These are phyloP conservation scores for Neoscelio sp. DNA, from an alignment of 2,888 invertebrate species.

Conservation along the genomic window DNA sequence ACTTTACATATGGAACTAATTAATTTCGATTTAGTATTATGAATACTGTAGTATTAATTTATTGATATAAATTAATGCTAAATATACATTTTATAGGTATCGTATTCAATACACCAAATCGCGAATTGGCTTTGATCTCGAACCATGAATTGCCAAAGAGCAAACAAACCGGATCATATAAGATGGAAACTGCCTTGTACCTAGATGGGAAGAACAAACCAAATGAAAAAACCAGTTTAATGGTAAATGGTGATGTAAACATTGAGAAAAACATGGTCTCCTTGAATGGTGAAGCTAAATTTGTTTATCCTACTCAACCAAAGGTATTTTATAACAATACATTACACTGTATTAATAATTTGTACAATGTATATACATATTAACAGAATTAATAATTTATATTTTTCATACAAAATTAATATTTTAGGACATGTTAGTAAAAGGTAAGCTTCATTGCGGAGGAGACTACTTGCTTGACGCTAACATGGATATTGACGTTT, in stretches of 20 bases:
- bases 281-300: slow-evolving; percentile 85
- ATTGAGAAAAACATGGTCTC: slow-evolving; percentile 83
- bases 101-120: slow-evolving; percentile 87
- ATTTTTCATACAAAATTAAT: slow-evolving; percentile 1
- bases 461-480: slow-evolving; percentile 80
- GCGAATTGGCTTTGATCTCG: slow-evolving; percentile 87
- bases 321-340: too few species aligned
- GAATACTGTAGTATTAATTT: background rate
- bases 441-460: slow-evolving; percentile 83
- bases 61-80: too few species aligned
- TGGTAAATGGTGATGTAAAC: slow-evolving; percentile 84
- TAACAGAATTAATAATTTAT: background rate
- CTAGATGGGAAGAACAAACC: slow-evolving; percentile 89
- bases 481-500: slow-evolving; percentile 85
- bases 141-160: slow-evolving; percentile 78
- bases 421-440: slow-evolving; percentile 82
- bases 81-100: slow-evolving; percentile 81
- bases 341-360: too few species aligned
- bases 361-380: too few species aligned
- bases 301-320: slow-evolving; percentile 88
- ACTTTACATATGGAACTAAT: too few species aligned
- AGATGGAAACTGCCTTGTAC: slow-evolving; percentile 87
- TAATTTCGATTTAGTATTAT: background rate
- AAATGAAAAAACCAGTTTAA: slow-evolving; percentile 87
- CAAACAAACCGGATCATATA: slow-evolving; percentile 85